Evolutionary conservation across 2,888 invertebrate genomes (phyloP), one percentile per base, ranked within the genome.

Genomic region (Dimorphilus gyrociliatus): DNA sequence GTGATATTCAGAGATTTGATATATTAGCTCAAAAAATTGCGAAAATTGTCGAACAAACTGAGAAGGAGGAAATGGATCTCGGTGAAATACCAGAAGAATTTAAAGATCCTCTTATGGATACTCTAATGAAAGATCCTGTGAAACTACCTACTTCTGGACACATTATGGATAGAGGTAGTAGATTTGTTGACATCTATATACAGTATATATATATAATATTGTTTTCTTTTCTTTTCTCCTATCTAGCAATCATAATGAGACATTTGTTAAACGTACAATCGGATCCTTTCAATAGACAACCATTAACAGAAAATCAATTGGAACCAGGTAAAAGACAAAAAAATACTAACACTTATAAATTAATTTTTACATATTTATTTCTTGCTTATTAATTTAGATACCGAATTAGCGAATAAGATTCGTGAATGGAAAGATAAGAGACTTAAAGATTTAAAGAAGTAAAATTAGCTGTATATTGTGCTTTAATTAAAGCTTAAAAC

Each of bases 51-150:
- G 50, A 65, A 23, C 62, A 64, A 40, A 90, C 88, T 61, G 75
- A 79, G 60, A 76, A 81, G 49, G 74, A 76, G 40, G 88, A 86
- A 51, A 79, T 86, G 46, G 90, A 90, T 65, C 81, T 77, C 57
- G 84, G 82, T 15, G 88, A 90, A 63, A 86, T 88, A 21, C 90
- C 92, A 0, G 90, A 90, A 47, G 90, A 90, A 64, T 92, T 88
- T 62, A 76, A 78, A 61, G 92, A 92, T 68, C 90, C 90, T 0
- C 69, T 92, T 19, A 92, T 92, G 92, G 88, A 88, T 60, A 90
- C 90, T 0, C 67, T 92, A 29, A 92, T 92, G 90, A 77, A 77
- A 4, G 90, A 92, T 64, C 92, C 92, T 7, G 92, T 92, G 7
- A 67, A 77, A 39, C 68, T 92, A 49, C 90, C 90, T 2, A 48